These are phyloP conservation scores for Nyctibius bracteatus DNA, from an alignment of 2,113 vertebrate genomes.

Conservation along the genomic window DNA sequence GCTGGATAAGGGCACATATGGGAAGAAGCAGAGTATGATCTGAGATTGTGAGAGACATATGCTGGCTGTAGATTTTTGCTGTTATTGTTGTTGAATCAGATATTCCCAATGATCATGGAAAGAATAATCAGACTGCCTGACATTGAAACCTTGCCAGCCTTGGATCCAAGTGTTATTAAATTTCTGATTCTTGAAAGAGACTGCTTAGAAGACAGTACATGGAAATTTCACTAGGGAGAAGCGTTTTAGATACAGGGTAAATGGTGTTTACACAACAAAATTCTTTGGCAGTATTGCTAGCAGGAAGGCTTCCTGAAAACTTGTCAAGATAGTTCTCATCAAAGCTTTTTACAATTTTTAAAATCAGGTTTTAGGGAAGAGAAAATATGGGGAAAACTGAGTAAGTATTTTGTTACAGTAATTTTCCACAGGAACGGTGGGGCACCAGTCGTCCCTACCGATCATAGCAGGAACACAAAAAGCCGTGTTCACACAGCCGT, in stretches of 20 bases:
- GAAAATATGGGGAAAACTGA: background rate
- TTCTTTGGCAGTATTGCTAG: conserved; percentile 14
- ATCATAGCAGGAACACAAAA: background rate
- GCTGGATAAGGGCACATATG: background rate
- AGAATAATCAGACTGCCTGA: conserved; percentile 17
- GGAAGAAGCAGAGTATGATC: background rate
- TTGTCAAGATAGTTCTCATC: conserved; percentile 22
- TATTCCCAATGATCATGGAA: conserved; percentile 18
- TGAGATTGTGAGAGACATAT: background rate
- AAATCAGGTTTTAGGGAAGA: background rate
- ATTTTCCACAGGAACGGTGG: background rate
- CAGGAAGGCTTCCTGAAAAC: conserved; percentile 5
- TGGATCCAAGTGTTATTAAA: background rate
- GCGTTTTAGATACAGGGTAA: background rate
- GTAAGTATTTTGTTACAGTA: background rate
- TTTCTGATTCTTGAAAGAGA: conserved; percentile 8
- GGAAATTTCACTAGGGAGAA: conserved; percentile 1
- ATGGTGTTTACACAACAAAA: conserved; percentile 34
- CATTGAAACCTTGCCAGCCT: conserved; percentile 23
- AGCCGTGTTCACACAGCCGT: background rate
- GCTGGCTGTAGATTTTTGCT: background rate
- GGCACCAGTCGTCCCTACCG: background rate
- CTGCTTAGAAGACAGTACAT: background rate
- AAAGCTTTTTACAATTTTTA: background rate
- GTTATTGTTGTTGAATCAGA: background rate